Evolutionary conservation across 2,113 vertebrate genomes (phyloP).

Genomic region (Aplodontia rufa): DNA sequence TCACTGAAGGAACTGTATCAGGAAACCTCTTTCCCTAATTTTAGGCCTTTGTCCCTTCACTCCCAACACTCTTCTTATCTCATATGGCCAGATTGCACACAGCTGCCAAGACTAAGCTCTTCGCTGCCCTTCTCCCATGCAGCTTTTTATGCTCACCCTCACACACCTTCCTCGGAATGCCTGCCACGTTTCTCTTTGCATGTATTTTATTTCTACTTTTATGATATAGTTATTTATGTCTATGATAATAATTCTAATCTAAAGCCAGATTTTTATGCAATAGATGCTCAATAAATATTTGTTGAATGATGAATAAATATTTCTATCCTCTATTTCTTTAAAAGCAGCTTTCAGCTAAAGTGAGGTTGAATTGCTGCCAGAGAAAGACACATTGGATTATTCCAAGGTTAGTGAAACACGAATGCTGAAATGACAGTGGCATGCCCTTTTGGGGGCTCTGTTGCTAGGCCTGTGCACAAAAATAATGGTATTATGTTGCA

Average conservation of each 20-base stretch:
- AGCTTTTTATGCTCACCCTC: neutral
- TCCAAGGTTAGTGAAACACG: conserved; percentile 25
- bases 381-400: neutral
- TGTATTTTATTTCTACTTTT: conserved; percentile 7
- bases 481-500: neutral
- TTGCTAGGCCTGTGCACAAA: neutral
- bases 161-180: neutral
- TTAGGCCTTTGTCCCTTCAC: neutral
- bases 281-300: conserved; percentile 45
- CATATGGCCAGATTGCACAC: neutral
- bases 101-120: neutral
- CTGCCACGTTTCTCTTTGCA: neutral
- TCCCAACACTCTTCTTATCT: neutral
- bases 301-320: neutral
- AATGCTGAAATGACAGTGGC: neutral
- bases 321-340: conserved; percentile 17
- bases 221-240: neutral
- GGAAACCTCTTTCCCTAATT: neutral
- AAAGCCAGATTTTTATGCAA: neutral
- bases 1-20: neutral
- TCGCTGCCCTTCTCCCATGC: neutral
- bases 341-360: conserved; percentile 21
- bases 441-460: neutral
- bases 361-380: conserved; percentile 21
- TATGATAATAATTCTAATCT: neutral